phyloP scores from a whole-genome alignment of 1,140 invertebrate genomes.

The Cryptotermes secundus region DNA sequence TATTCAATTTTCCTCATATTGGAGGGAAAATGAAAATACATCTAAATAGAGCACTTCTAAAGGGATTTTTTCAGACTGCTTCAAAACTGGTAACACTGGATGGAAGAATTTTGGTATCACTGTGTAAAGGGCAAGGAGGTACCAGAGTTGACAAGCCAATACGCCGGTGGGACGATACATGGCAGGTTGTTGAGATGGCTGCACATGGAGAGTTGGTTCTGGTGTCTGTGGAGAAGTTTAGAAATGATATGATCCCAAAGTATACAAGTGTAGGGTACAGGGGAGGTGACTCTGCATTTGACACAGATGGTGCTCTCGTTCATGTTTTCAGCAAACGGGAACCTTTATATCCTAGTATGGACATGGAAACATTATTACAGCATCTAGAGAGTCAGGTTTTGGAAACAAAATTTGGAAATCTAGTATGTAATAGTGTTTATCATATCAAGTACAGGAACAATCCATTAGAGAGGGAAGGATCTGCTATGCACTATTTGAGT shows the following conservation, averaged over 20 bases:
- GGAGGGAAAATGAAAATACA: conserved; percentile 66
- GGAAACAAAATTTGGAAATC: not conserved
- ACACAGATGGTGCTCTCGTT: conserved; percentile 51
- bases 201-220: conserved; percentile 54
- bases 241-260: conserved; percentile 43
- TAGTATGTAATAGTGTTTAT: not conserved
- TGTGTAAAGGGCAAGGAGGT: conserved; percentile 65
- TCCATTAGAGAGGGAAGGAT: not conserved
- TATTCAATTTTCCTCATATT: conserved; percentile 66
- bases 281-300: conserved; percentile 57
- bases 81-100: conserved; percentile 44
- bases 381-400: not conserved
- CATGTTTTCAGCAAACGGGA: conserved; percentile 50
- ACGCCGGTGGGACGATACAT: conserved; percentile 61
- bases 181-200: conserved; percentile 63
- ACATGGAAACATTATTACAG: not conserved
- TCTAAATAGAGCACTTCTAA: conserved; percentile 57
- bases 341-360: conserved; percentile 21
- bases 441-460: not conserved
- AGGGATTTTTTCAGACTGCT: conserved; percentile 55
- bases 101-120: conserved; percentile 54
- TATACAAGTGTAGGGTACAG: conserved; percentile 56
- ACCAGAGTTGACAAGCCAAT: conserved; percentile 52
- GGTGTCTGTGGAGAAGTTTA: conserved; percentile 49
- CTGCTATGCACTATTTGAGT: not conserved